A percentile compares a stretch with the other conserved stretches of the same genome.
Evolutionary conservation across 2,888 invertebrate genomes (phyloP).

Genomic region (Tanypteryx hageni): DNA sequence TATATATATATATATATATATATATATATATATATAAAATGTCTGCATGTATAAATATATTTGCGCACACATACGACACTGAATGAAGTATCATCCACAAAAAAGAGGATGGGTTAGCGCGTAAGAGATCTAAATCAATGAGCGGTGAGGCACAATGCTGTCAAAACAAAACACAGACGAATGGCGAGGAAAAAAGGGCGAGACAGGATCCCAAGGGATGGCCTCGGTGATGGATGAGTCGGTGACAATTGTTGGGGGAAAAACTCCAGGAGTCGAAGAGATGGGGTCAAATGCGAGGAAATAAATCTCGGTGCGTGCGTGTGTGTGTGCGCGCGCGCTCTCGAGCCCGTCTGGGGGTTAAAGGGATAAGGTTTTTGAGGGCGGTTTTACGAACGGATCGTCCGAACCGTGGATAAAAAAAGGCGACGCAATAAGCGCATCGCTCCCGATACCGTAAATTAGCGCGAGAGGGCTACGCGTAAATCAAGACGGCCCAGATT

Average conservation of each 20-base stretch:
- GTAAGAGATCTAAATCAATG: conserved; percentile 7
- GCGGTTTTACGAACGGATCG: too few relatives aligned
- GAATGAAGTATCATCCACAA: background rate
- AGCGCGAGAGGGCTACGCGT: conserved; percentile 15
- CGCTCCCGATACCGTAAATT: conserved; percentile 29
- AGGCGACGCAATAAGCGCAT: conserved; percentile 45
- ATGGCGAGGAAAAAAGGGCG: background rate
- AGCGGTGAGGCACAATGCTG: background rate
- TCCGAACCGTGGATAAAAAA: background rate
- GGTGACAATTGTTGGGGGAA: conserved; percentile 14
- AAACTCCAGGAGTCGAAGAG: background rate
- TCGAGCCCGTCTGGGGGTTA: background rate
- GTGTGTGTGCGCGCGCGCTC: background rate
- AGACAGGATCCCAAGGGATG: background rate
- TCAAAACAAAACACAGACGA: conserved; percentile 42
- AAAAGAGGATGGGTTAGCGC: background rate
- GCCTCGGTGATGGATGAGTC: background rate
- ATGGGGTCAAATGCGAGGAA: background rate
- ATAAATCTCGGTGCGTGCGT: background rate
- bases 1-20: too few relatives aligned
- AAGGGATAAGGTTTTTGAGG: background rate
- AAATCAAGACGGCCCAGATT: conserved; percentile 42
- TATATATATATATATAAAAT: too few relatives aligned
- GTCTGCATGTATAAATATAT: background rate
- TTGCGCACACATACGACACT: background rate